Percentiles rank a stretch among this genome's conserved stretches.
phyloP scores from a whole-genome alignment of 2,888 invertebrate genomes.

The Ischnura elegans region DNA sequence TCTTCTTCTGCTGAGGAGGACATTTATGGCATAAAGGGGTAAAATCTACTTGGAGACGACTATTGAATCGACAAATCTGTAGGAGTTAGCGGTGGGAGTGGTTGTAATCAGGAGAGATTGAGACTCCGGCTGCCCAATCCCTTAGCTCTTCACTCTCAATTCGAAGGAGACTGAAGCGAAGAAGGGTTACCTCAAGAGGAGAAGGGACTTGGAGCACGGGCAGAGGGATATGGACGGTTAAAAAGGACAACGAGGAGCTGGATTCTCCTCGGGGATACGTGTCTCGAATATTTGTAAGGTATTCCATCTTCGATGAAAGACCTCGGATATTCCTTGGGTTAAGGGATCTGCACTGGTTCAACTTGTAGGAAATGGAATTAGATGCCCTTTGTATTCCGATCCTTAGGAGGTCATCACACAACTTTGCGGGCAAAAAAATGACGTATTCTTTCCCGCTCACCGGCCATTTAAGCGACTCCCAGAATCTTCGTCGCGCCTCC shows the following conservation, averaged over 20 bases:
- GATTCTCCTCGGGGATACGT: constrained; percentile 46
- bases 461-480: neutral
- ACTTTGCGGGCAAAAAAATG: constrained; percentile 30
- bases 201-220: neutral
- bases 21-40: neutral
- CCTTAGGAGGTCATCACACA: constrained; percentile 52
- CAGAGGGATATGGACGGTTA: constrained; percentile 34
- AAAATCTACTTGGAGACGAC: neutral
- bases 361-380: constrained; percentile 64
- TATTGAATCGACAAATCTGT: neutral
- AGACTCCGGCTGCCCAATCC: neutral
- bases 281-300: constrained; percentile 38
- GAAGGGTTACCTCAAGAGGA: neutral
- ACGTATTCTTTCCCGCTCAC: neutral
- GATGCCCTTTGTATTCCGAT: constrained; percentile 57
- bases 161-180: neutral
- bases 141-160: neutral
- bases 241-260: constrained; percentile 23
- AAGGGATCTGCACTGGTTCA: constrained; percentile 16
- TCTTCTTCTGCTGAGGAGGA: neutral
- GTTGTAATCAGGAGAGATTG: neutral
- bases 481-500: neutral
- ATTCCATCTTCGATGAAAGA: constrained; percentile 40
- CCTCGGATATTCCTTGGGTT: constrained; percentile 33
- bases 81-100: neutral